Percentiles rank a stretch among this genome's conserved stretches.
These are phyloP conservation scores for Drosophila bifasciata DNA, from an alignment of 1,140 invertebrate species.

Conservation along the genomic window DNA sequence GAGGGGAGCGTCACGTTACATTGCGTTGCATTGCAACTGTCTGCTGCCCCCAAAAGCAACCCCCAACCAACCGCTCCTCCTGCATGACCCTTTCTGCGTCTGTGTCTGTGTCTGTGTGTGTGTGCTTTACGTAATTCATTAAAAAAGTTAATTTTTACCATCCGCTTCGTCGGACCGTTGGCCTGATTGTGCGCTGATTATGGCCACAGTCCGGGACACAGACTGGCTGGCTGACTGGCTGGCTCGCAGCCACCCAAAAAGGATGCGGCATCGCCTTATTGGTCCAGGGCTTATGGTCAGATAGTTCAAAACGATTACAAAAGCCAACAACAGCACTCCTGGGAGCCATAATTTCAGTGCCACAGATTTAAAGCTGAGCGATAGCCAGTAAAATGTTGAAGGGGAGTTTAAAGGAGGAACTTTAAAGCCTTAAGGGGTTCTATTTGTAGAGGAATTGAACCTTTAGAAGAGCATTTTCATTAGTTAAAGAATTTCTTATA, in stretches of 20 bases:
- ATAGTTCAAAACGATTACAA: conserved; percentile 61
- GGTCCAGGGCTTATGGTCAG: conserved; percentile 43
- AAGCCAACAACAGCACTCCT: conserved; percentile 33
- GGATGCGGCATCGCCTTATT: conserved; percentile 72
- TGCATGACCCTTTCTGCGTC: background rate
- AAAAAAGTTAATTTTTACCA: conserved; percentile 81
- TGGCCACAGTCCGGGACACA: conserved; percentile 42
- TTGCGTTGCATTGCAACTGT: conserved; percentile 65
- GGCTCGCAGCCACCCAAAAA: conserved; percentile 30
- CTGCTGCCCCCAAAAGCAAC: background rate
- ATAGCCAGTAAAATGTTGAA: background rate
- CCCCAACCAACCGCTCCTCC: background rate
- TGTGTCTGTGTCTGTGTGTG: too few species aligned
- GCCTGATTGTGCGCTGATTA: conserved; percentile 73
- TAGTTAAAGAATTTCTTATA: too few species aligned
- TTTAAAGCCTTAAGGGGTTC: too few species aligned
- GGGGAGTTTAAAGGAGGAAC: too few species aligned
- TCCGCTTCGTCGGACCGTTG: conserved; percentile 60
- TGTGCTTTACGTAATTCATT: conserved; percentile 65
- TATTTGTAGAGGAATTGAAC: too few species aligned
- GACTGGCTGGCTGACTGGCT: too few species aligned
- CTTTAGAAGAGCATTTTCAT: too few species aligned
- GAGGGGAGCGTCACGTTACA: conserved; percentile 74
- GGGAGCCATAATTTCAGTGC: conserved; percentile 51
- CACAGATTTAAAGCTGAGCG: conserved; percentile 29